Conservation (phyloP, 2,888 invertebrate species). For the Tortrix viridana region DNA sequence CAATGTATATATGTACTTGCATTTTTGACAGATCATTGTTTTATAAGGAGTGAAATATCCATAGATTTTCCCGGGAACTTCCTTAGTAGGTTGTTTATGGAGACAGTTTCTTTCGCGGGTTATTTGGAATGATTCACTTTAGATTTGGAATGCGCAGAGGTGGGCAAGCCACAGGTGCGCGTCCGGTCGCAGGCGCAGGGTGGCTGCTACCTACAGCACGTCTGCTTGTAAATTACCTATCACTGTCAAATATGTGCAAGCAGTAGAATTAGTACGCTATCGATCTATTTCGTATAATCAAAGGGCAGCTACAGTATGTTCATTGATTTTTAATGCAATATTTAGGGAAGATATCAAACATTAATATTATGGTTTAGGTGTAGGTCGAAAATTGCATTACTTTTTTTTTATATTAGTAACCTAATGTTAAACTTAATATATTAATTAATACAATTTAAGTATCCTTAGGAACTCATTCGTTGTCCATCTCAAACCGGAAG, state of each 20-base stretch:
- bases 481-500: neutral
- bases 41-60: too few relatives aligned
- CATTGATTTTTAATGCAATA: too few relatives aligned
- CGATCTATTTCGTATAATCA: too few relatives aligned
- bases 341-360: too few relatives aligned
- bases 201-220: constrained; percentile 52
- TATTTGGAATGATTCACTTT: constrained; percentile 26
- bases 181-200: constrained; percentile 74
- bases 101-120: constrained; percentile 20
- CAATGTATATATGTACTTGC: too few relatives aligned
- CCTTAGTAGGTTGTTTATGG: constrained; percentile 24
- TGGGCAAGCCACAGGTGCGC: constrained; percentile 70
- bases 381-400: too few relatives aligned
- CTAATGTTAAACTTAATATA: too few relatives aligned
- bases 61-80: constrained; percentile 23
- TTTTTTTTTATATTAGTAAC: too few relatives aligned
- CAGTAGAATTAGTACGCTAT: neutral
- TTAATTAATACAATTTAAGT: neutral
- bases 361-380: too few relatives aligned
- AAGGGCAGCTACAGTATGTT: too few relatives aligned
- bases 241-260: constrained; percentile 2
- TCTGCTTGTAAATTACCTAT: constrained; percentile 10
- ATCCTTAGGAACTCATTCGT: too few relatives aligned
- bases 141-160: constrained; percentile 38
- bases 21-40: too few relatives aligned